Evolutionary conservation across 2,113 vertebrate species (phyloP).

Genomic region (Zosterops borbonicus): DNA sequence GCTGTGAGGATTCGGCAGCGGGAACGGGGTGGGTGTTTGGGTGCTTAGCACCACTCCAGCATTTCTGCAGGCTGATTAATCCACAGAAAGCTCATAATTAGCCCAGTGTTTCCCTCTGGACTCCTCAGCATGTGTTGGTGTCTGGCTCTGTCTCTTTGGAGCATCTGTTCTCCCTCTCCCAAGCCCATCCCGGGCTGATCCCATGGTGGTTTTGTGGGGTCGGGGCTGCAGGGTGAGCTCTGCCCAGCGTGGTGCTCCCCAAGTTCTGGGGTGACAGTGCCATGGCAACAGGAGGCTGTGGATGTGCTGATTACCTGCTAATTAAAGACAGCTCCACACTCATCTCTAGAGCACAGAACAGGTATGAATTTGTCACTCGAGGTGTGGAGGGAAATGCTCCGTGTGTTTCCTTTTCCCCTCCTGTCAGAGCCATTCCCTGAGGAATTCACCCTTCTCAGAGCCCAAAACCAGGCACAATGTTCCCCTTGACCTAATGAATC

Average conservation of each 20-base stretch:
- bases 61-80: conserved; percentile 33
- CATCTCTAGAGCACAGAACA: background rate
- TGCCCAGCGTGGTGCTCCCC: background rate
- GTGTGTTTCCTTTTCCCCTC: background rate
- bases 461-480: background rate
- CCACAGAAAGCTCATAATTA: conserved; percentile 23
- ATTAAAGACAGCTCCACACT: conserved; percentile 2
- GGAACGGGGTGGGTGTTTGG: background rate
- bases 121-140: conserved; percentile 10
- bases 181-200: background rate
- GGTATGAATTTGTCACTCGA: background rate
- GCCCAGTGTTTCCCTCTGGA: conserved; percentile 28
- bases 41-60: background rate
- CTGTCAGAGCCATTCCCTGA: background rate
- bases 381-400: background rate
- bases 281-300: background rate
- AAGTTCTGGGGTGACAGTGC: background rate
- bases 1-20: background rate
- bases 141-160: background rate
- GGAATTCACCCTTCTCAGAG: background rate
- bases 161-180: conserved; percentile 8
- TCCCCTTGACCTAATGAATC: background rate
- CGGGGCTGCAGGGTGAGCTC: background rate
- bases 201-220: background rate
- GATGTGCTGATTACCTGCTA: background rate